A percentile compares a stretch with the other conserved stretches of the same genome.
These are phyloP conservation scores for Sussaba pulchella DNA, from an alignment of 2,888 invertebrate species.

Conservation along the genomic window DNA sequence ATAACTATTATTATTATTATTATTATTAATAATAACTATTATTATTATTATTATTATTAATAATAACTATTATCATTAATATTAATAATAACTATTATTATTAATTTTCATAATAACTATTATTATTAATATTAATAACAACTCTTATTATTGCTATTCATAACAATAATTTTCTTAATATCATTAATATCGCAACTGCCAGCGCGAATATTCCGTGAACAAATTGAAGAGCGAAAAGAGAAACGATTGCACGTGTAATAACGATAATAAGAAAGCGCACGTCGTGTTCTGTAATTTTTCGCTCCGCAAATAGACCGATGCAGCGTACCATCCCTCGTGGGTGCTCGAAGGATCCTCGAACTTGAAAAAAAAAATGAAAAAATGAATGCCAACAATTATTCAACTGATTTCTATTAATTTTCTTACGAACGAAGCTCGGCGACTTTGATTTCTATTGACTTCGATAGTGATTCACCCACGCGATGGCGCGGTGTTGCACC, in stretches of 20 bases:
- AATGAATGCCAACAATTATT: conserved; percentile 47
- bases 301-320: conserved; percentile 3
- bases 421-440: conserved; percentile 46
- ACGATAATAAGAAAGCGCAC: background rate
- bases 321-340: background rate
- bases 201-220: background rate
- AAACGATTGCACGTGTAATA: background rate
- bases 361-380: conserved; percentile 49
- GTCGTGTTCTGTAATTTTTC: conserved; percentile 9
- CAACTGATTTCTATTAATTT: conserved; percentile 46
- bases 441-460: conserved; percentile 40
- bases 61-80: too few species aligned
- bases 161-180: too few species aligned
- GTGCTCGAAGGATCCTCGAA: conserved; percentile 16
- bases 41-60: too few species aligned
- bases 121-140: too few species aligned
- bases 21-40: too few species aligned
- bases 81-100: too few species aligned
- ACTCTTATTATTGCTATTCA: too few species aligned
- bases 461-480: conserved; percentile 19
- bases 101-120: too few species aligned
- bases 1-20: too few species aligned
- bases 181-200: too few species aligned
- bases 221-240: background rate
- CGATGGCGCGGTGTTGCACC: conserved; percentile 18